Evolutionary conservation across 2,113 vertebrate species (phyloP).

Genomic region (Leucosticte australis): DNA sequence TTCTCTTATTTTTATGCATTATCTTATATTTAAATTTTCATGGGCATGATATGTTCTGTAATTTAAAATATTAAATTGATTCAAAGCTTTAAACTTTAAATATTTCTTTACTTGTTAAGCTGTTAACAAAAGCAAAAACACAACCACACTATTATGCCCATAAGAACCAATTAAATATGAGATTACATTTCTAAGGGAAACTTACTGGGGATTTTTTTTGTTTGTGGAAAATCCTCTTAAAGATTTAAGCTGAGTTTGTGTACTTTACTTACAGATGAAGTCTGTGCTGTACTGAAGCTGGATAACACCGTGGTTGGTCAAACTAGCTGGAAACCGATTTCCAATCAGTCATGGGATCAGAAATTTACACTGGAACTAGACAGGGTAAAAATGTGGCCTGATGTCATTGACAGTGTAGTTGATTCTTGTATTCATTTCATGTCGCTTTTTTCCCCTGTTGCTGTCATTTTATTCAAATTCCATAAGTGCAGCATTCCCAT

Average conservation of each 20-base stretch:
- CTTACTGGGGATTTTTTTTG: slow-evolving; percentile 44
- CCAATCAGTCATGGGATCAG: slow-evolving; percentile 99
- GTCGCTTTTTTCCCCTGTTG: neutral
- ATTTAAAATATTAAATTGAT: neutral
- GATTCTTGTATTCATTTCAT: neutral
- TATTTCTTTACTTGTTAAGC: neutral
- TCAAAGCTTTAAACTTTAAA: neutral
- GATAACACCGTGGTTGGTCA: slow-evolving; percentile 98
- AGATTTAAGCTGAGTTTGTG: slow-evolving; percentile 66
- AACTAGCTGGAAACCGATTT: slow-evolving; percentile 95
- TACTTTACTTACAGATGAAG: slow-evolving; percentile 88
- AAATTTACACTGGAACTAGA: slow-evolving; percentile 99
- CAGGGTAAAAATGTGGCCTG: slow-evolving; percentile 81
- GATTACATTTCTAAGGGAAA: slow-evolving; percentile 30
- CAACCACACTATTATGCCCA: neutral
- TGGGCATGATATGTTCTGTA: neutral
- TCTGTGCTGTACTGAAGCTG: slow-evolving; percentile 96
- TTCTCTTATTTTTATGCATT: neutral
- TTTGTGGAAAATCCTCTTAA: slow-evolving; percentile 67
- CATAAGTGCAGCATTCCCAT: neutral
- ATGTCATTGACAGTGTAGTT: neutral
- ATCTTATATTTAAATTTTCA: neutral
- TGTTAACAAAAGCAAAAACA: neutral
- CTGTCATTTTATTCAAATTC: neutral
- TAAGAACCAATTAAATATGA: slow-evolving; percentile 15